Evolutionary conservation across 2,888 invertebrate genomes (phyloP).

Genomic region (Seira ritae): DNA sequence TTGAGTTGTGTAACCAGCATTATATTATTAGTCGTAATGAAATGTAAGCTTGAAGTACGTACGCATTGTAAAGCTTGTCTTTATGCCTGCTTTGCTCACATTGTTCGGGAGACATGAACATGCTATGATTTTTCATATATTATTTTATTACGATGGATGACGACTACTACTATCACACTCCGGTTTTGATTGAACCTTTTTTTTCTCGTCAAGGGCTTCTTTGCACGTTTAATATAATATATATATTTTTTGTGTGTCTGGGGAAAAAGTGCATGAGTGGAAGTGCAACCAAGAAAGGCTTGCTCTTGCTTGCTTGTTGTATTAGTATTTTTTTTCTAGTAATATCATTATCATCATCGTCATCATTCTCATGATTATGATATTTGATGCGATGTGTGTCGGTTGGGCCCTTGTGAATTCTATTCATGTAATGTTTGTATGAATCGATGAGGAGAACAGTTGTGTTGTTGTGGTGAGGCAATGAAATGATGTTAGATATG

Average conservation of each 20-base stretch:
- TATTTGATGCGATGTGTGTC: slow-evolving; percentile 62
- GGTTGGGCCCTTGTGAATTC: slow-evolving; percentile 71
- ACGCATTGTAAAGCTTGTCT: slow-evolving; percentile 1
- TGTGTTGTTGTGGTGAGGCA: slow-evolving; percentile 71
- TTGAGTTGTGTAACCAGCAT: slow-evolving; percentile 16
- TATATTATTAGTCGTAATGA: slow-evolving; percentile 13
- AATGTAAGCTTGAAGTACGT: slow-evolving; percentile 13
- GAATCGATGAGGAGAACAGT: slow-evolving; percentile 66
- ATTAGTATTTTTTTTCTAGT: slow-evolving; percentile 32
- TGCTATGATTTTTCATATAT: slow-evolving; percentile 22
- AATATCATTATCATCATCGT: slow-evolving; percentile 55
- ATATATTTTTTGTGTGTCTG: slow-evolving; percentile 3
- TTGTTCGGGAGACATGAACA: slow-evolving; percentile 5
- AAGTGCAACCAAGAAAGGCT: not conserved
- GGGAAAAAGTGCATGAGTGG: slow-evolving; percentile 30
- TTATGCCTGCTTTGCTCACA: not conserved
- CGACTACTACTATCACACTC: slow-evolving; percentile 22
- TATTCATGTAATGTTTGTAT: slow-evolving; percentile 45
- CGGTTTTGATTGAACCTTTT: slow-evolving; percentile 58
- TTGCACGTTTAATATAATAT: not conserved
- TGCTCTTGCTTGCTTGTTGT: slow-evolving; percentile 16
- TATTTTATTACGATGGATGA: not conserved
- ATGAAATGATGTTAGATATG: slow-evolving; percentile 46
- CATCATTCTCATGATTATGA: slow-evolving; percentile 45
- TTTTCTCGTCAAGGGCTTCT: slow-evolving; percentile 50